A percentile compares a stretch with the other conserved stretches of the same genome.
Conservation (phyloP, 2,797 vertebrate genomes). For the Falco rusticolus region DNA sequence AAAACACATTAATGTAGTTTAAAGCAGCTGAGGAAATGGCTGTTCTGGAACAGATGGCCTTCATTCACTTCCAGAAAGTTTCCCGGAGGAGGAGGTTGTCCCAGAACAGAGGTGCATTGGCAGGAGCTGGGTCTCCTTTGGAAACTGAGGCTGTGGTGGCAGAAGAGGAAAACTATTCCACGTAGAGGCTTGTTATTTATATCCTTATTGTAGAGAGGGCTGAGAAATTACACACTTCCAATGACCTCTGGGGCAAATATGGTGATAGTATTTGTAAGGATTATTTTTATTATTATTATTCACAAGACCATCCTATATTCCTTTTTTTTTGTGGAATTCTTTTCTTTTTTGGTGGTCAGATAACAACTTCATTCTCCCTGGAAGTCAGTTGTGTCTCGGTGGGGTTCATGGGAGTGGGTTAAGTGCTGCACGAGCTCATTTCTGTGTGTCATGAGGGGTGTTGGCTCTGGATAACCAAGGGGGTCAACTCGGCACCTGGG, state of each 20-base stretch:
- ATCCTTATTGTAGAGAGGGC: background rate
- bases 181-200: background rate
- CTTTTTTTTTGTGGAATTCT: background rate
- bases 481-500: background rate
- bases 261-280: background rate
- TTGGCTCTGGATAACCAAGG: background rate
- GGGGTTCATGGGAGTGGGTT: background rate
- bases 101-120: background rate
- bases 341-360: background rate
- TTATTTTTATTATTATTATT: background rate
- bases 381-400: background rate
- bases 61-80: background rate
- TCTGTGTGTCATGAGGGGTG: background rate
- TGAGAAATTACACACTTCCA: background rate
- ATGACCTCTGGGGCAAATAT: background rate
- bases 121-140: background rate
- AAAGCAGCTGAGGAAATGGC: background rate
- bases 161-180: background rate
- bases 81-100: background rate
- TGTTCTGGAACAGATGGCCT: background rate
- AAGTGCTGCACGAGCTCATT: background rate
- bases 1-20: rapidly evolving
- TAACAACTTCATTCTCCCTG: background rate
- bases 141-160: background rate
- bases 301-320: background rate